These are phyloP conservation scores for Tyrannus savana DNA, from an alignment of 2,113 vertebrate species.

Conservation along the genomic window DNA sequence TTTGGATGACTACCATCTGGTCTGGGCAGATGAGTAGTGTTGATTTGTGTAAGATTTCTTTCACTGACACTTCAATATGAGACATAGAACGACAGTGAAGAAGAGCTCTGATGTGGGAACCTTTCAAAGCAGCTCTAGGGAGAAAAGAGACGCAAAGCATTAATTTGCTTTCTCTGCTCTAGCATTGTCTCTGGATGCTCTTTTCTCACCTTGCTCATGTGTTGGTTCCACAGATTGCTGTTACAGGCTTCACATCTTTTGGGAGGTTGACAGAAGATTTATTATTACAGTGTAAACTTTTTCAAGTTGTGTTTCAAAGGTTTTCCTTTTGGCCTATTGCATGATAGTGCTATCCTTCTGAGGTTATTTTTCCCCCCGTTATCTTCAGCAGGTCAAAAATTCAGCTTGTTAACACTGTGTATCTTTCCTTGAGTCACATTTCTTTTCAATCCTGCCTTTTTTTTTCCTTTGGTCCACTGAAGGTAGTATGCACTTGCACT, in stretches of 20 bases:
- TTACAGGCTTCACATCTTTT: not conserved
- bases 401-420: not conserved
- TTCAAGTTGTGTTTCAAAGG: not conserved
- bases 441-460: not conserved
- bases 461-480: not conserved
- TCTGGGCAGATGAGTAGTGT: not conserved
- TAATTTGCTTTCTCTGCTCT: not conserved
- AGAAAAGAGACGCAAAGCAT: not conserved
- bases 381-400: not conserved
- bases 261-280: not conserved
- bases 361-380: accelerated
- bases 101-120: not conserved
- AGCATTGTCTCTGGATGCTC: not conserved
- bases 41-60: conserved; percentile 26
- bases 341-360: not conserved
- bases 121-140: not conserved
- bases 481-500: not conserved
- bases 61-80: not conserved
- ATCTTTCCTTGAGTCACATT: not conserved
- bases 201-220: not conserved
- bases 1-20: conserved; percentile 21
- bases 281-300: not conserved
- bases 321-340: not conserved
- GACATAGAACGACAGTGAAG: not conserved
- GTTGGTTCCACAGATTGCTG: not conserved